Percentiles rank a stretch among this genome's conserved stretches.
Evolutionary conservation across 2,113 vertebrate species (phyloP).

Genomic region (Corythoichthys intestinalis): DNA sequence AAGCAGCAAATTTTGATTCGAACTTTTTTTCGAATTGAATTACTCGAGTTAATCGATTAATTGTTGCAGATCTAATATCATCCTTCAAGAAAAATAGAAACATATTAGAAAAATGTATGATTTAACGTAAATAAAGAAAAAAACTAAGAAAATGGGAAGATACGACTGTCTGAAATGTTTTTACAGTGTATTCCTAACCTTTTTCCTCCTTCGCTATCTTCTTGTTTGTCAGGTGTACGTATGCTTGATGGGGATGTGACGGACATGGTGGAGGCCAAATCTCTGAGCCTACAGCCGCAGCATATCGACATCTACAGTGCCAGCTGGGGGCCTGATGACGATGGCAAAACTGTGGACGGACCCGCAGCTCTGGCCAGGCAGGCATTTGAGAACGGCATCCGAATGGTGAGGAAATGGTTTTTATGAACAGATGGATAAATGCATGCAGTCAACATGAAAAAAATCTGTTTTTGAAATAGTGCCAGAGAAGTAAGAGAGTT

Average conservation of each 20-base stretch:
- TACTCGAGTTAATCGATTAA: too few species aligned
- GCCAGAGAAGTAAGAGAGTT: too few species aligned
- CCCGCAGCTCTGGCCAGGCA: constrained; percentile 92
- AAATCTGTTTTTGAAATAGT: too few species aligned
- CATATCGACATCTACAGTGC: constrained; percentile 98
- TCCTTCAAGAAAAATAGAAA: not conserved
- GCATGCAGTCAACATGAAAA: too few species aligned
- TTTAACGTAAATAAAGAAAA: not conserved
- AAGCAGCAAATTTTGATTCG: too few species aligned
- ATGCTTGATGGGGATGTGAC: constrained; percentile 99
- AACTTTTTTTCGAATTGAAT: too few species aligned
- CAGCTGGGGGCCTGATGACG: constrained; percentile 97
- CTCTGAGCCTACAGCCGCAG: constrained; percentile 91
- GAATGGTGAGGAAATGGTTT: constrained; percentile 77
- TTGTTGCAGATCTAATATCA: too few species aligned
- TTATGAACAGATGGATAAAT: not conserved
- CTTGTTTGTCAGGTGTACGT: constrained; percentile 79
- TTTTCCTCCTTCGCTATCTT: not conserved
- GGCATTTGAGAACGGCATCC: constrained; percentile 96
- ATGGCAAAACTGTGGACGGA: constrained; percentile 95
- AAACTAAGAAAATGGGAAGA: not conserved
- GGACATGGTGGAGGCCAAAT: constrained; percentile 98
- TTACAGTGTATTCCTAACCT: not conserved
- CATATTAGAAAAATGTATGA: not conserved
- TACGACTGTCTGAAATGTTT: not conserved